A percentile compares a stretch with the other conserved stretches of the same genome.
Evolutionary conservation across 2,888 invertebrate genomes (phyloP).

Genomic region (Augiades crinisus): DNA sequence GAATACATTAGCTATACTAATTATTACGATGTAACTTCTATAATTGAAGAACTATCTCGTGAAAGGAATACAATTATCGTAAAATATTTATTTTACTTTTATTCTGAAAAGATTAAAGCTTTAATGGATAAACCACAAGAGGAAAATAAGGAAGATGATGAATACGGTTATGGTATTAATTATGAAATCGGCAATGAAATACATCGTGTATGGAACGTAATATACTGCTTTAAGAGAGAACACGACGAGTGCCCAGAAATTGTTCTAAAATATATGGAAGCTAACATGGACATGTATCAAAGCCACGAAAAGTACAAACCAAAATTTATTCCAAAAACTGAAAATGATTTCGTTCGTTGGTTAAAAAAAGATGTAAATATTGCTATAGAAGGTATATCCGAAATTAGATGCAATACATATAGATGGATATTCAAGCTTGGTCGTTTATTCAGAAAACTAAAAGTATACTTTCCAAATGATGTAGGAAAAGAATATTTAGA

Average conservation of each 20-base stretch:
- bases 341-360: conserved; percentile 31
- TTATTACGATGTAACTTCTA: conserved; percentile 1
- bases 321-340: conserved; percentile 12
- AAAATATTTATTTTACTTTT: conserved; percentile 1
- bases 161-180: not conserved
- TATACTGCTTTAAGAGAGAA: conserved; percentile 7
- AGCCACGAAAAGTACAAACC: conserved; percentile 12
- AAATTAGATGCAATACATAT: conserved; percentile 29
- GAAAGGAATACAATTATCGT: conserved; percentile 1
- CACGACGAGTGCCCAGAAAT: conserved; percentile 4
- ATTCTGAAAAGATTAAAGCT: not conserved
- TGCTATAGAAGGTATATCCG: conserved; percentile 30
- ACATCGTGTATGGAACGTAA: not conserved
- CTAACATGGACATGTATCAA: conserved; percentile 1
- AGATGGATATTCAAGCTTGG: conserved; percentile 33
- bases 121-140: not conserved
- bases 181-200: not conserved
- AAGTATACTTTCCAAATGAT: conserved; percentile 51
- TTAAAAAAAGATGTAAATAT: conserved; percentile 39
- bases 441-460: conserved; percentile 47
- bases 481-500: conserved; percentile 41
- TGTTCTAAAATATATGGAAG: conserved; percentile 8
- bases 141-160: not conserved
- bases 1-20: conserved; percentile 24
- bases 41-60: conserved; percentile 13